Base-by-base conservation (phyloP, 2,888 invertebrate species). In the Sinohyriopsis cumingii region DNA sequence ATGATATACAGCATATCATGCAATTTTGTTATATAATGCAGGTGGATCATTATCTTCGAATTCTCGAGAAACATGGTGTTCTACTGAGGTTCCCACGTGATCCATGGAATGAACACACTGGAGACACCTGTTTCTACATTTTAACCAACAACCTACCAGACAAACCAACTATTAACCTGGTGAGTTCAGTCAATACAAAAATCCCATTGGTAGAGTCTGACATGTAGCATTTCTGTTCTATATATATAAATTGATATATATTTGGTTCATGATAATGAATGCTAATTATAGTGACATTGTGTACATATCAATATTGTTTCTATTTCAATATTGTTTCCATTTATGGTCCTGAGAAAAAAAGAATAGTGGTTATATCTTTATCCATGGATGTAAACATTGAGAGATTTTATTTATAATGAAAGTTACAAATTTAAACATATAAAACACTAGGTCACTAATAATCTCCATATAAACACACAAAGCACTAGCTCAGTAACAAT, bases 81-180 rank as follows among this genome's bases (percentile, higher is more conserved):
- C 54, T 76, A 59, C 24, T 71, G 55, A 76, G 66, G 64, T 68
- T 75, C 63, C 57, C 74, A 18, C 25, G 64, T 20, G 76, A 72
- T 45, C 68, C 71, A 9, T 75, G 76, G 75, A 65, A 70, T 53
- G 33, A 28, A 25, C 59, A 73, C 5, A 55, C 71, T 24, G 73
- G 71, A 61, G 75, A 75, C 15, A 68, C 78, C 4, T 72, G 67
- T 66, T 75, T 77, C 20, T 82, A 76, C 66, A 72, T 82, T 22
- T 59, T 72, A 25, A 72, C 68, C 28, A 75, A 70, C 53, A 73
- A 75, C 59, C 69, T 82, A 20, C 80, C 78, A n/a, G 68, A 60
- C 2, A 59, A 63, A 25, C 73, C 76, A 33, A 59, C 75, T 18
- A 54, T 69, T 20, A 61, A 68, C 9, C 22, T 79, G 62, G 81